A percentile compares a stretch with the other conserved stretches of the same genome.
Conservation (phyloP, 2,113 vertebrate genomes). For the Vulpes vulpes region DNA sequence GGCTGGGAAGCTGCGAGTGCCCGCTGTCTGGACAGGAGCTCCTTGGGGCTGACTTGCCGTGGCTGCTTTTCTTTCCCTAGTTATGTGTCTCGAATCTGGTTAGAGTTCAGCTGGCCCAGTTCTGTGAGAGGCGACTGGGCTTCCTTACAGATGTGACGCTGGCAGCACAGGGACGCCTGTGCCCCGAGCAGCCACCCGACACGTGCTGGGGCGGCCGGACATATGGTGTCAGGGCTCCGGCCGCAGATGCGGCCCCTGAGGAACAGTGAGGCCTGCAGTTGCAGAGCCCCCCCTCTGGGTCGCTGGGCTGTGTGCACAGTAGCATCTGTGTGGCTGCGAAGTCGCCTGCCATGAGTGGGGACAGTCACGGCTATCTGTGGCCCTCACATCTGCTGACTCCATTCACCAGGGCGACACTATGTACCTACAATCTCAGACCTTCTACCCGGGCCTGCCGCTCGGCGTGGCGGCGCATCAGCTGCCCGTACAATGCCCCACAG, state of each 20-base stretch:
- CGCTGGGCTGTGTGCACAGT: constrained; percentile 81
- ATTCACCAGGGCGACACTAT: neutral
- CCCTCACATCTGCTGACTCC: constrained; percentile 79
- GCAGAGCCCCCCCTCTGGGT: constrained; percentile 68
- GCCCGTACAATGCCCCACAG: fast-evolving
- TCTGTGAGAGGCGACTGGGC: constrained; percentile 61
- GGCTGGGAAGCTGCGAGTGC: neutral
- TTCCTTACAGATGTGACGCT: constrained; percentile 69
- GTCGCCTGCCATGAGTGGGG: constrained; percentile 77
- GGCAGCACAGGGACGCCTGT: constrained; percentile 80
- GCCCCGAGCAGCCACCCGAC: constrained; percentile 62
- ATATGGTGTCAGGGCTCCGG: constrained; percentile 63
- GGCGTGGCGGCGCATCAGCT: fast-evolving
- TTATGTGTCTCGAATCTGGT: constrained; percentile 6
- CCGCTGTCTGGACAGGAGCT: neutral
- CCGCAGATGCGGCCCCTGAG: constrained; percentile 81
- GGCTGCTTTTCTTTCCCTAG: neutral
- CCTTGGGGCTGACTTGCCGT: neutral
- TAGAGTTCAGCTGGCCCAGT: constrained; percentile 46
- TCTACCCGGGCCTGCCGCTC: neutral
- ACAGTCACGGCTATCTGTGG: constrained; percentile 83
- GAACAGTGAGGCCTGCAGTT: constrained; percentile 85
- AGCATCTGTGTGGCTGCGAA: constrained; percentile 81
- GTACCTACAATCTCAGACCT: fast-evolving
- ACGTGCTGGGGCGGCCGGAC: constrained; percentile 71